Conservation (phyloP, 1,140 invertebrate species). For the Pantala flavescens region DNA sequence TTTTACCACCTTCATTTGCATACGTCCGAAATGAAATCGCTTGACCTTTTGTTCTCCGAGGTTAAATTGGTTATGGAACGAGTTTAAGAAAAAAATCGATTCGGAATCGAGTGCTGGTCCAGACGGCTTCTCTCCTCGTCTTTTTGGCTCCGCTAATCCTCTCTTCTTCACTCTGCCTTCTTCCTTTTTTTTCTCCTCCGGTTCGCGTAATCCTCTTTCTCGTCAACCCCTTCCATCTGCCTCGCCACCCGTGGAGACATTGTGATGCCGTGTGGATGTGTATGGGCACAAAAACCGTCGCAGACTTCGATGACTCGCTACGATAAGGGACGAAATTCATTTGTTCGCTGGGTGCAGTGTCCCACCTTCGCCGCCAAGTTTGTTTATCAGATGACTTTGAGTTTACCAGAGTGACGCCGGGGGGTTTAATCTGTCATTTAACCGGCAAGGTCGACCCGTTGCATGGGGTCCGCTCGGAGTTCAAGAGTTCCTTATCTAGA, state of each 20-base stretch:
- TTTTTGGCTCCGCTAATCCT: neutral
- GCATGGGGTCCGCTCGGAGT: neutral
- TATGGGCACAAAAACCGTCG: conserved; percentile 8
- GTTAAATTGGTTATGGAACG: neutral
- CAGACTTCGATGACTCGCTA: neutral
- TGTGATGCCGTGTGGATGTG: neutral
- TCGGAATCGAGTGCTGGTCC: neutral
- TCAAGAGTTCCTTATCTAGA: neutral
- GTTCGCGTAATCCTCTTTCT: neutral
- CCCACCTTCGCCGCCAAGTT: neutral
- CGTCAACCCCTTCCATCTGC: neutral
- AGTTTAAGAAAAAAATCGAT: neutral
- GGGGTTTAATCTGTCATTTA: conserved; percentile 6
- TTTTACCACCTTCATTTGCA: neutral
- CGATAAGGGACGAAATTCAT: conserved; percentile 6
- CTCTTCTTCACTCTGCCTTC: neutral
- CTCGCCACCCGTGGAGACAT: neutral
- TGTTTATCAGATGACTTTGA: conserved; percentile 2
- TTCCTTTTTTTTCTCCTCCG: neutral
- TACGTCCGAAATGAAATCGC: neutral
- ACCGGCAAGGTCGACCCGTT: neutral
- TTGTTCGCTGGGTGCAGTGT: neutral
- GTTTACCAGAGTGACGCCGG: neutral
- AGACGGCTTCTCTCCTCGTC: neutral
- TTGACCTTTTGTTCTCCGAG: neutral